Percentiles rank a stretch among this genome's conserved stretches.
Conservation (phyloP, 2,888 invertebrate species). For the Axea sp. region DNA sequence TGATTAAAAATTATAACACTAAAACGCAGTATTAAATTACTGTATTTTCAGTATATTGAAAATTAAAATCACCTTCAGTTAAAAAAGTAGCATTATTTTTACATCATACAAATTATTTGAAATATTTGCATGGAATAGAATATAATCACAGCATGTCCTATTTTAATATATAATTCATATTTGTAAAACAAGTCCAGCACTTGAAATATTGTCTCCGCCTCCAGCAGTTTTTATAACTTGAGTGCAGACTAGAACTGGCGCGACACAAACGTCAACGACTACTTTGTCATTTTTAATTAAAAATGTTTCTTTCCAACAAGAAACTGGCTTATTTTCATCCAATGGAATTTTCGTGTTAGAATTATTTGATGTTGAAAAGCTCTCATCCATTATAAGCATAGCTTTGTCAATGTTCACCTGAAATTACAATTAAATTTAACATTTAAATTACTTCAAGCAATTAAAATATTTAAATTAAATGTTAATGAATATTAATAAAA, state of each 20-base stretch:
- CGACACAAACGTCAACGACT: constrained; percentile 86
- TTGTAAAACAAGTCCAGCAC: constrained; percentile 90
- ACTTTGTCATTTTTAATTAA: constrained; percentile 76
- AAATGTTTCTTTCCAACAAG: constrained; percentile 88
- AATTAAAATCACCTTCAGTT: too few species aligned
- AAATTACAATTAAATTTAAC: too few species aligned
- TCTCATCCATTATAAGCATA: constrained; percentile 88
- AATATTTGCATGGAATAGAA: too few species aligned
- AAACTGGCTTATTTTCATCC: constrained; percentile 86
- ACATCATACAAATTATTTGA: too few species aligned
- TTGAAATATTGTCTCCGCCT: constrained; percentile 93
- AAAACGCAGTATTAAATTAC: too few species aligned
- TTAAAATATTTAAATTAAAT: too few species aligned
- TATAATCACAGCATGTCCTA: constrained; percentile 8
- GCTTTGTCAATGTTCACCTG: constrained; percentile 81
- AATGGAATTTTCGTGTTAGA: constrained; percentile 83
- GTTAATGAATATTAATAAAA: too few species aligned
- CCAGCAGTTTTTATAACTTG: constrained; percentile 90
- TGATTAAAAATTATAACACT: too few species aligned
- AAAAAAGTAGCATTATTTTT: too few species aligned
- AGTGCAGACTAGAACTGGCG: constrained; percentile 91
- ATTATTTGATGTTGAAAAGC: constrained; percentile 87
- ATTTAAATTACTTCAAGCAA: too few species aligned
- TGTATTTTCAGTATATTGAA: too few species aligned
- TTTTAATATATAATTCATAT: constrained; percentile 70